Conservation (phyloP, 2,888 invertebrate genomes). For the Tachina grossa region DNA sequence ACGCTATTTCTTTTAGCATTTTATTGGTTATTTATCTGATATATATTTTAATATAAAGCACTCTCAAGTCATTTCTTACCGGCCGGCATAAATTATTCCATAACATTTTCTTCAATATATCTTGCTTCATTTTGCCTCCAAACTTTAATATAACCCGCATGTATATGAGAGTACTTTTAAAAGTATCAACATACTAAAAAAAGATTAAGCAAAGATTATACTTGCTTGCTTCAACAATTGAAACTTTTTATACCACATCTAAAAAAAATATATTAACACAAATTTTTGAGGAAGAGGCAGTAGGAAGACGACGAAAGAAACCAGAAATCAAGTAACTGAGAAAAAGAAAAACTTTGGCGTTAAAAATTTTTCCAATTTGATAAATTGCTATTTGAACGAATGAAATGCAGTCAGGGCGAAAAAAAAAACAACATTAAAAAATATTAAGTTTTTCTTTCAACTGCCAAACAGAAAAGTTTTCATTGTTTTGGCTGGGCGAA, state of each 20-base stretch:
- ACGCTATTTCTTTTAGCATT: no score
- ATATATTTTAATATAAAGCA: background rate
- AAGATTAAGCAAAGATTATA: constrained; percentile 70
- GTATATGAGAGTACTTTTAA: constrained; percentile 41
- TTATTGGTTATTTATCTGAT: no score
- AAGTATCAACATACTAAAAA: constrained; percentile 67
- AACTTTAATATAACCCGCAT: constrained; percentile 51
- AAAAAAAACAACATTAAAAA: constrained; percentile 39
- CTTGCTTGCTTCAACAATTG: constrained; percentile 65
- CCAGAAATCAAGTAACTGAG: constrained; percentile 32
- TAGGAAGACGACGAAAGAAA: constrained; percentile 2
- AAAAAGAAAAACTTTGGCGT: constrained; percentile 65
- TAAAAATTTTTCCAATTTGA: constrained; percentile 70
- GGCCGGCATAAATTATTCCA: background rate
- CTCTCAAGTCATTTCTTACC: background rate
- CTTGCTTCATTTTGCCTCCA: background rate
- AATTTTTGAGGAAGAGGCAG: background rate
- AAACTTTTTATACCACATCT: constrained; percentile 60
- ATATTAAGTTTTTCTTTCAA: constrained; percentile 46
- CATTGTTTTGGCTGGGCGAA: constrained; percentile 9
- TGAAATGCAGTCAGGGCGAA: constrained; percentile 37
- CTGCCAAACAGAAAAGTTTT: constrained; percentile 31
- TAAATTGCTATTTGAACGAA: constrained; percentile 68
- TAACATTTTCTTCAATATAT: background rate
- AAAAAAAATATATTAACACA: constrained; percentile 22